These are phyloP conservation scores for Melanophora roralis DNA, from an alignment of 2,888 invertebrate species.

Conservation along the genomic window DNA sequence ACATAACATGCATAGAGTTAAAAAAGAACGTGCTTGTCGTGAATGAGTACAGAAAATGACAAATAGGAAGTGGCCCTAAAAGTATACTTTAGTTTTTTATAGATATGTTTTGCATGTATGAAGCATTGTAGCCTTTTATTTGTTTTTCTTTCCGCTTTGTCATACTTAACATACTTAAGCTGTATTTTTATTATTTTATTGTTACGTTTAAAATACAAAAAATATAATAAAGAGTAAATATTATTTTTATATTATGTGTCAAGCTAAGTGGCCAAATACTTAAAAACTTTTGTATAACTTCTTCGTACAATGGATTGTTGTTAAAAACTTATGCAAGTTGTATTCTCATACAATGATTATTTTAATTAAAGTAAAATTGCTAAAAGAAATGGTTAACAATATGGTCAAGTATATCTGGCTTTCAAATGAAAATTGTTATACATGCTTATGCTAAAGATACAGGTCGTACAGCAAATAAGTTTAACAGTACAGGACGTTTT, in stretches of 20 bases:
- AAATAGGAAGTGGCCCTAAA: constrained; percentile 57
- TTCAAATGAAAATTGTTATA: no score
- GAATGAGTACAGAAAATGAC: constrained; percentile 39
- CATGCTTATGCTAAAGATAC: no score
- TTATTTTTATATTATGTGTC: constrained; percentile 62
- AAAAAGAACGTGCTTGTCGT: constrained; percentile 53
- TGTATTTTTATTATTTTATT: constrained; percentile 17
- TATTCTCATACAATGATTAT: no score
- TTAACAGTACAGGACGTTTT: no score
- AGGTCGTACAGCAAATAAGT: no score
- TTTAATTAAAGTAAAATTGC: no score
- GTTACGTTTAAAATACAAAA: constrained; percentile 23
- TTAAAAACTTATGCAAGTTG: no score
- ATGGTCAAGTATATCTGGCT: no score
- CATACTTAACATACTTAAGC: constrained; percentile 62
- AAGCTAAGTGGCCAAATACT: constrained; percentile 49
- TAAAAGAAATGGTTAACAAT: no score
- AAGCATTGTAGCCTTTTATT: constrained; percentile 37
- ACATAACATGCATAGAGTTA: neutral
- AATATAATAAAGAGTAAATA: constrained; percentile 60
- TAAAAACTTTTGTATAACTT: constrained; percentile 53
- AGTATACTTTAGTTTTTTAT: constrained; percentile 52
- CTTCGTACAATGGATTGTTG: neutral
- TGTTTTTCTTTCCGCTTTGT: constrained; percentile 53
- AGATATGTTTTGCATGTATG: neutral